Evolutionary conservation across 2,113 vertebrate genomes (phyloP), one percentile per base, ranked within the genome.

Genomic region (Hylia prasina): DNA sequence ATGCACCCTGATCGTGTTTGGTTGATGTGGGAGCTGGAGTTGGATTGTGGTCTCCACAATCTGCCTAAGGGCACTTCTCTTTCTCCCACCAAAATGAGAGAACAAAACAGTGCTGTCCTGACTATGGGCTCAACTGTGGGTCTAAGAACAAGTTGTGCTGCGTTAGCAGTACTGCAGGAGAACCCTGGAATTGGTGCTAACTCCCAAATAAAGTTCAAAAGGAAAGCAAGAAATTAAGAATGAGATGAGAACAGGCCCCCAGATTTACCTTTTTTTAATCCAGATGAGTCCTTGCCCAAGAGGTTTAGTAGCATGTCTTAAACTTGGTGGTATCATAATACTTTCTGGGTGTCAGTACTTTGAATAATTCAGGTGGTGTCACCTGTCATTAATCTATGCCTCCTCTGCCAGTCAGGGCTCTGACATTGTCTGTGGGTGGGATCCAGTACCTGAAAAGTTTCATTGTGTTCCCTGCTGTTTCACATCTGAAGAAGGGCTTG

Each of bases 371-470:
- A 83, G 42, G 23, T 63, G 21, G 58, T 90, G 90, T 89, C 86
- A 97, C 71, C 71, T 93, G 35, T 77, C 92, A 86, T 81, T 94
- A 93, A 83, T 94, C 88, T 92, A 33, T 95, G 70, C 91, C 90
- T 96, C 89, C 89, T 85, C 85, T 94, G 82, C 54, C 82, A 96
- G 58, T 91, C 90, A 93, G 69, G 63, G 89, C 90, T 96, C 68
- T 94, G 93, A 96, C 82, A 77, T 28, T 89, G 69, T 93, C 90
- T 95, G 93, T 94, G 84, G 92, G 95, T 94, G 92, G 75, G 58
- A 91, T 70, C 50, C 39, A 84, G 45, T 82, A 87, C 57, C 81
- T 96, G 85, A 95, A 80, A 91, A 97, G 73, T 96, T 95, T 72
- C 87, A 86, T 82, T 95, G 87, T 94, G 73, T 63, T 94, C 88